Percentiles rank a stretch among this genome's conserved stretches.
phyloP scores from a whole-genome alignment of 1,140 invertebrate species.

The Phymorhynchus buccinoides region DNA sequence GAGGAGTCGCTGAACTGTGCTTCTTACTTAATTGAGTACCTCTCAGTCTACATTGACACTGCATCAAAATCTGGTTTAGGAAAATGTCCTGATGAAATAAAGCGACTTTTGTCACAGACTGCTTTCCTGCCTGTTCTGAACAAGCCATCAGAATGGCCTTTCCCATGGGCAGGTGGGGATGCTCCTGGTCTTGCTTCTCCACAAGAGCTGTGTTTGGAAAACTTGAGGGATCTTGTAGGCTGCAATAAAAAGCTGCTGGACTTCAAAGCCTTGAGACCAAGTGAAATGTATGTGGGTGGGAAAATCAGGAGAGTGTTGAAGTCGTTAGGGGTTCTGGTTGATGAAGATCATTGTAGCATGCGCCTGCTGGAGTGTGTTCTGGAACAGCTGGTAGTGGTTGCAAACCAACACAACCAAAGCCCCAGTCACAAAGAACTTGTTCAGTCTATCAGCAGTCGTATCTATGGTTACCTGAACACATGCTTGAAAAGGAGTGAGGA shows the following conservation, averaged over 20 bases:
- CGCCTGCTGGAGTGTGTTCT: not conserved
- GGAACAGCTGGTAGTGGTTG: not conserved
- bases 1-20: constrained; percentile 36
- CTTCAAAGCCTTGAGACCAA: not conserved
- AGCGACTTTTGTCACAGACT: constrained; percentile 28
- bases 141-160: constrained; percentile 47
- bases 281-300: not conserved
- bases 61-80: not conserved
- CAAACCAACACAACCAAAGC: not conserved
- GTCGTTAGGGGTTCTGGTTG: not conserved
- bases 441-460: not conserved
- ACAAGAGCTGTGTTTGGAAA: constrained; percentile 2
- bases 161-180: constrained; percentile 40
- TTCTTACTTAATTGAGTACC: constrained; percentile 40
- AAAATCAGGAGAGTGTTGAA: constrained; percentile 7
- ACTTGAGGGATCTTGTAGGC: constrained; percentile 21
- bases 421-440: not conserved
- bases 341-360: not conserved
- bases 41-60: not conserved
- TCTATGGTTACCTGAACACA: constrained; percentile 5
- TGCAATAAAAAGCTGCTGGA: constrained; percentile 34
- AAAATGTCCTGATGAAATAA: constrained; percentile 13
- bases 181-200: not conserved
- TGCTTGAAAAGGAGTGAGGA: not conserved
- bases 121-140: constrained; percentile 46